Conservation (phyloP, 2,888 invertebrate genomes). For the Dichetophora obliterata region DNA sequence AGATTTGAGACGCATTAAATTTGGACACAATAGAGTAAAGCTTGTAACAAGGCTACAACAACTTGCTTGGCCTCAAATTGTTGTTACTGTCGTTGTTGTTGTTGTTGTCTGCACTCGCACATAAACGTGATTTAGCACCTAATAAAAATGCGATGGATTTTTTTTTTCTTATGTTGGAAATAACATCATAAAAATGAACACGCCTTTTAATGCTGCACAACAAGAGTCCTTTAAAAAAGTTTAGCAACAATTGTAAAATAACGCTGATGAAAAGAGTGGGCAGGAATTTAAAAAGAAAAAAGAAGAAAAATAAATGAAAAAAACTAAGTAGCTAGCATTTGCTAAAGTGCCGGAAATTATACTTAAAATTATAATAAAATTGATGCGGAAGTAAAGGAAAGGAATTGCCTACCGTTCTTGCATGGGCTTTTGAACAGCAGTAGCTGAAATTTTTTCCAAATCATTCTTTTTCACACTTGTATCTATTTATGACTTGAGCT, state of each 20-base stretch:
- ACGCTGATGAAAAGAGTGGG: not conserved
- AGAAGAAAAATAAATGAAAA: too few species aligned
- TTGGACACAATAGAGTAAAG: not conserved
- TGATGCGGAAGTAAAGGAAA: too few species aligned
- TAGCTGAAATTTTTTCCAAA: not conserved
- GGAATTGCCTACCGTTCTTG: not conserved
- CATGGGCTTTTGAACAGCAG: not conserved
- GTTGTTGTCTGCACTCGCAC: not conserved
- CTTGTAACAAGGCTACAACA: not conserved
- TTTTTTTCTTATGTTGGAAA: not conserved
- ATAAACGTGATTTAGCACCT: conserved; percentile 35
- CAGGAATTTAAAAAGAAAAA: too few species aligned
- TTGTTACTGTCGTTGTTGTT: not conserved
- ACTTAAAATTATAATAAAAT: too few species aligned
- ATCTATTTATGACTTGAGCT: too few species aligned
- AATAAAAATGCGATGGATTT: conserved; percentile 3
- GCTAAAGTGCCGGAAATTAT: too few species aligned
- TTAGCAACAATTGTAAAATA: not conserved
- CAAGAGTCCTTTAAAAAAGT: not conserved
- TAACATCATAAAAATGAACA: not conserved
- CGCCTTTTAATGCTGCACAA: not conserved
- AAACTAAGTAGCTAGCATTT: too few species aligned
- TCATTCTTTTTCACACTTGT: too few species aligned
- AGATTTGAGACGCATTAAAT: not conserved
- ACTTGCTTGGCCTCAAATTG: not conserved